These are phyloP conservation scores for Megaustenia siamemsis DNA, from an alignment of 2,888 invertebrate genomes.

Conservation along the genomic window DNA sequence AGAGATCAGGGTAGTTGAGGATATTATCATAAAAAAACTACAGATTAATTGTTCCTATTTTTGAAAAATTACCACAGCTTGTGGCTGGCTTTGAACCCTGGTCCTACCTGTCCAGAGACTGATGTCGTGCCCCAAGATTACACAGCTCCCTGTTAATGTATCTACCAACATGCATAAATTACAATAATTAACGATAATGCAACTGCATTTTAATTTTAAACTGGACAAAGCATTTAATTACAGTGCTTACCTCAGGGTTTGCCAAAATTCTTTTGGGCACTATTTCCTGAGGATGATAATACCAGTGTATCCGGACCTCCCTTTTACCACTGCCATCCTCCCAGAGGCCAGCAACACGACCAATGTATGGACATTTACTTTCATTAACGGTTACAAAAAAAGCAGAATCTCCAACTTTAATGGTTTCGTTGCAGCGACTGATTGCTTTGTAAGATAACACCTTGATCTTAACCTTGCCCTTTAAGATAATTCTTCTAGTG, in stretches of 20 bases:
- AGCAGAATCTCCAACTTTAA: conserved; percentile 94
- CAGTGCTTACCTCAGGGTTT: conserved; percentile 83
- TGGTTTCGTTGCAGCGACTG: conserved; percentile 90
- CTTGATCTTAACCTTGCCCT: conserved; percentile 87
- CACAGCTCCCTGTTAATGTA: too few species aligned
- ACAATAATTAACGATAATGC: too few species aligned
- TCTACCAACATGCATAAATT: too few species aligned
- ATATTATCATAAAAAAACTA: too few species aligned
- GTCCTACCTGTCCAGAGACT: too few species aligned
- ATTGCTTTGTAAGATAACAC: conserved; percentile 90
- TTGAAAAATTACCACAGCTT: too few species aligned
- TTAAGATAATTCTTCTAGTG: conserved; percentile 88
- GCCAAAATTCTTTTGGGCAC: conserved; percentile 83
- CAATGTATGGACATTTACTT: conserved; percentile 95
- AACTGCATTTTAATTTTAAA: too few species aligned
- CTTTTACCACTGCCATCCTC: conserved; percentile 91
- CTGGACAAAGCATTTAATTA: too few species aligned
- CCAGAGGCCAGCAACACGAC: conserved; percentile 95
- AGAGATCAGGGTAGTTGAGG: too few species aligned
- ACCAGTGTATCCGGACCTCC: conserved; percentile 96
- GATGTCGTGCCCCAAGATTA: too few species aligned
- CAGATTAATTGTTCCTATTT: too few species aligned
- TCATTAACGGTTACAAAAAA: conserved; percentile 95
- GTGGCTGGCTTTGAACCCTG: too few species aligned
- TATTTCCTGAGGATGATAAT: conserved; percentile 97